Conservation (phyloP, 92 coral and sea anemone genomes). For the Parazoanthus darwini region DNA sequence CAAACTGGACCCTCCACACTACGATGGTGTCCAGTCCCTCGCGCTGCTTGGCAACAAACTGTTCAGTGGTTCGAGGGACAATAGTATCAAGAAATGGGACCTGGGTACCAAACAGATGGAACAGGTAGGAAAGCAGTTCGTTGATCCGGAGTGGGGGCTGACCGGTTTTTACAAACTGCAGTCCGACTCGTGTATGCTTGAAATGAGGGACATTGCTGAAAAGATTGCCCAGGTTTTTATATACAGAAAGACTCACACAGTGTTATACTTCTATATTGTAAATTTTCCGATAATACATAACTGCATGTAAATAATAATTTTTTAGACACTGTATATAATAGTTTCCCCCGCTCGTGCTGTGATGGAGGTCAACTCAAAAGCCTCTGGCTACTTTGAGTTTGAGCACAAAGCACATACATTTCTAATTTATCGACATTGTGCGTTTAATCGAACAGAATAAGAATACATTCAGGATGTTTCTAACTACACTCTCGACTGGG, state of each 20-base stretch:
- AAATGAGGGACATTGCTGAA: not conserved
- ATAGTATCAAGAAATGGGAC: slow-evolving; percentile 98
- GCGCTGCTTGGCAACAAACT: slow-evolving; percentile 79
- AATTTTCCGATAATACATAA: no score
- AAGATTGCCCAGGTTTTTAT: not conserved
- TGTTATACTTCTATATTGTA: no score
- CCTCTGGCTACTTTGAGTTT: not conserved
- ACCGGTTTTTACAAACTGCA: not conserved
- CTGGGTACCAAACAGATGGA: slow-evolving; percentile 77
- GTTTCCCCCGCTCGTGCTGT: no score
- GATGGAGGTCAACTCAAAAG: not conserved
- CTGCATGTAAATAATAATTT: no score
- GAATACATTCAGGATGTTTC: no score
- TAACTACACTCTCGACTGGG: no score
- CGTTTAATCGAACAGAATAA: no score
- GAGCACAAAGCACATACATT: not conserved
- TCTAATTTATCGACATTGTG: no score
- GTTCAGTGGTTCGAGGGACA: slow-evolving; percentile 97
- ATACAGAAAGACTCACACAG: no score
- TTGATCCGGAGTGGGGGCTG: not conserved
- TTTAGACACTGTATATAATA: no score
- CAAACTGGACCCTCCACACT: slow-evolving; percentile 96
- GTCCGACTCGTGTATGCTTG: not conserved
- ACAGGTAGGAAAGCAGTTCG: slow-evolving; percentile 56
- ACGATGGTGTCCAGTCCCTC: slow-evolving; percentile 97